Percentiles rank a stretch among this genome's conserved stretches.
These are phyloP conservation scores for Glossophaga mutica DNA, from an alignment of 2,797 vertebrate species.

Conservation along the genomic window DNA sequence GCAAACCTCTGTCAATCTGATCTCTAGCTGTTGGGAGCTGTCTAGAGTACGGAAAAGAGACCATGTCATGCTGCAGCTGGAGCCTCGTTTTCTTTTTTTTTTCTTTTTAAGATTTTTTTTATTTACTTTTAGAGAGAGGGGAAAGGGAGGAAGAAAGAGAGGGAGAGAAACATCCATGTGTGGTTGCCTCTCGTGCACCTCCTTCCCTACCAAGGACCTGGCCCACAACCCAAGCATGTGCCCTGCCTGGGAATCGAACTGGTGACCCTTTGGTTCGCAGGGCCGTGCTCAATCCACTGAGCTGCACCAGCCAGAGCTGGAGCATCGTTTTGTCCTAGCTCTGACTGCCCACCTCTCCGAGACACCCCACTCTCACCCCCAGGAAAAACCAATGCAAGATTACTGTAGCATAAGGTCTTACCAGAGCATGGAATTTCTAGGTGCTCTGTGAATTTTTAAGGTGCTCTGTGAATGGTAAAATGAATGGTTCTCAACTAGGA, in stretches of 20 bases:
- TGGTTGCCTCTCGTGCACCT: too few relatives aligned
- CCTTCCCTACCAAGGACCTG: too few relatives aligned
- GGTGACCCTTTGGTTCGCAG: too few relatives aligned
- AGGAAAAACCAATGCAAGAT: background rate
- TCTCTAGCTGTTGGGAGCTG: background rate
- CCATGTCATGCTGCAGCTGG: background rate
- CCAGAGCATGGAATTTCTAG: background rate
- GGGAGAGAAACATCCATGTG: too few relatives aligned
- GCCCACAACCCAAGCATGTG: too few relatives aligned
- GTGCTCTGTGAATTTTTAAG: background rate
- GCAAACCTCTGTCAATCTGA: background rate
- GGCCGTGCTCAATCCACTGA: too few relatives aligned
- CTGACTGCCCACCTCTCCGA: background rate
- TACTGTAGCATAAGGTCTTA: background rate
- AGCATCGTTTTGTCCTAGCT: background rate
- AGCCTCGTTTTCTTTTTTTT: background rate
- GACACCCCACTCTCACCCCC: background rate
- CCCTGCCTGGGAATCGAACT: too few relatives aligned
- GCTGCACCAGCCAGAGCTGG: too few relatives aligned
- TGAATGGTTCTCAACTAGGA: background rate
- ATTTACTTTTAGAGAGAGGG: too few relatives aligned
- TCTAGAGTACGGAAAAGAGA: background rate
- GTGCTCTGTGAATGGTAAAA: background rate
- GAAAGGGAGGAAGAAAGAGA: too few relatives aligned
- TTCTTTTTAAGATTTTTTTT: too few relatives aligned